Percentiles rank a stretch among this genome's conserved stretches.
Conservation (phyloP, 2,888 invertebrate species). For the Sialis lutaria region DNA sequence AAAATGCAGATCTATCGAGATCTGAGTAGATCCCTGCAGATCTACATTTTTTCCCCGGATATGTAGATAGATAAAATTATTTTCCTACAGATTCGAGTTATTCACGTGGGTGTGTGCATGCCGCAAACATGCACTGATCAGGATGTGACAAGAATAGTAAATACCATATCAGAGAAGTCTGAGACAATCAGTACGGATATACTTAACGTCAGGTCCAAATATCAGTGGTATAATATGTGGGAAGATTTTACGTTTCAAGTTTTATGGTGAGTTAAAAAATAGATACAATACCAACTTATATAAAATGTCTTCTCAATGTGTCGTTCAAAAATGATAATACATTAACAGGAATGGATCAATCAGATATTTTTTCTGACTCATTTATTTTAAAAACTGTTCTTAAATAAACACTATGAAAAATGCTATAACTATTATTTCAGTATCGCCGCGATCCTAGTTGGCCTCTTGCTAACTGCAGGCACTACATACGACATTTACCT, state of each 20-base stretch:
- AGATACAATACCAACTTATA: too few relatives aligned
- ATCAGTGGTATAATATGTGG: conserved; percentile 42
- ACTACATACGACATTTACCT: conserved; percentile 55
- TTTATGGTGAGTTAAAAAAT: conserved; percentile 31
- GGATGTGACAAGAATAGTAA: conserved; percentile 41
- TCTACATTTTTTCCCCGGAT: too few relatives aligned
- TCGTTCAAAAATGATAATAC: too few relatives aligned
- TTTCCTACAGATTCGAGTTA: conserved; percentile 22
- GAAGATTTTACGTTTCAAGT: conserved; percentile 54
- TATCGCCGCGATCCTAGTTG: conserved; percentile 30
- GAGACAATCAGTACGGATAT: conserved; percentile 33
- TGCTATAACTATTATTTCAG: conserved; percentile 21
- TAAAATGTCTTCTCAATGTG: too few relatives aligned
- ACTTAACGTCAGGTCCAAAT: conserved; percentile 48
- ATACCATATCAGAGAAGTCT: conserved; percentile 31
- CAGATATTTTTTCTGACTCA: too few relatives aligned
- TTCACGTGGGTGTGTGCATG: conserved; percentile 61
- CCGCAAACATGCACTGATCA: conserved; percentile 46
- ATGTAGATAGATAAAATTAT: too few relatives aligned
- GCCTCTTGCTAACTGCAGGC: conserved; percentile 40
- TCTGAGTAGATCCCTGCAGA: too few relatives aligned
- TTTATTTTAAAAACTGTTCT: too few relatives aligned
- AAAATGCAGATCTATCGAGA: too few relatives aligned
- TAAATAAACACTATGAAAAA: too few relatives aligned
- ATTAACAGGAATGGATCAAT: too few relatives aligned